Base-by-base conservation (phyloP, 2,113 vertebrate genomes). In the Chroicocephalus ridibundus region DNA sequence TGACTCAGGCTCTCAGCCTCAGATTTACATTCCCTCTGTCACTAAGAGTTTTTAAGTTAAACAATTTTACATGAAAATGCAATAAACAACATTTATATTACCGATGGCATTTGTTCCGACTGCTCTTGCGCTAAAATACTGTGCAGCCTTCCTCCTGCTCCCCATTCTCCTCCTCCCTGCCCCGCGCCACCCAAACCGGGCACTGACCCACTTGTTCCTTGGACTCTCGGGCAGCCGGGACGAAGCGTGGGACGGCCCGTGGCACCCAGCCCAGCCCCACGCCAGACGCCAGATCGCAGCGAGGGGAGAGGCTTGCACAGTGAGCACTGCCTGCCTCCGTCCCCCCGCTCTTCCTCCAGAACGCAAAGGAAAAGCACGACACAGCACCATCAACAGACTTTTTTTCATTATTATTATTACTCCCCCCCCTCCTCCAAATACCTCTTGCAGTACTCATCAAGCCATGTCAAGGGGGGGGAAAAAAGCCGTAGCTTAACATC, bases 21-120 rank as follows among this genome's bases (percentile, higher is more conserved):
- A 89, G 81, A 98, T 98, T 98, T 98, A 98, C 96, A 98, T 97
- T 98, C 94, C 91, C 90, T 93, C 92, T 87, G 86, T 97, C 88
- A 92, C 92, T 84, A 90, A 93, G 91, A 95, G 83, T 94, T 98
- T 97, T 96, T 95, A 97, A 96, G 96, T 96, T 96, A 98, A 98
- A 97, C 91, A 97, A 88, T 96, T 96, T 97, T 96, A 96, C 94
- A 92, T 78, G 93, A 98, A 98, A 98, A 96, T 66, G 93, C 82
- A 96, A 96, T 93, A 97, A 97, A 96, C 92, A 97, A 91, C 83
- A 94, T 97, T 97, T 97, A 94, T 95, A 95, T 97, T 96, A 85
- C 66, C 40, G 12, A 82, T 29, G 91, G 76, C 77, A 83, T 92
- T 88, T 96, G 52, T 94, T 96, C 94, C 68, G 20, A 78, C 60